These are phyloP conservation scores for Megamerina dolium DNA, from an alignment of 2,888 invertebrate genomes.

Conservation along the genomic window DNA sequence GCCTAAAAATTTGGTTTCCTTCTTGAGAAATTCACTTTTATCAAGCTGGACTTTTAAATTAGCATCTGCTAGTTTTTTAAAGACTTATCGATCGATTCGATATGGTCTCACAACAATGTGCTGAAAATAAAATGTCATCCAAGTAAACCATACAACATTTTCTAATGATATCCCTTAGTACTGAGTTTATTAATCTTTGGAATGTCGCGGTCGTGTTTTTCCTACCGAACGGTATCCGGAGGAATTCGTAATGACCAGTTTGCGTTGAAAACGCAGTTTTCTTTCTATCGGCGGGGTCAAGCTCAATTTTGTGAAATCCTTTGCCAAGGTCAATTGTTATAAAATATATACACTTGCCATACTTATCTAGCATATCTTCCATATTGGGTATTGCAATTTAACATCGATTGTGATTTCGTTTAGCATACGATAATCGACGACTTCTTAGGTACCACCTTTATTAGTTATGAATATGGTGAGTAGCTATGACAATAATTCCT, in stretches of 20 bases:
- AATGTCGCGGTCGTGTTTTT: too few species aligned
- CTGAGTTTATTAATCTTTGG: too few species aligned
- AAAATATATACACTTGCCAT: slow-evolving; percentile 1
- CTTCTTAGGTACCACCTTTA: not conserved
- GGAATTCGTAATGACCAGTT: not conserved
- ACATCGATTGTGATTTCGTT: not conserved
- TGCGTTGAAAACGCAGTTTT: not conserved
- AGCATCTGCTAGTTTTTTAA: not conserved
- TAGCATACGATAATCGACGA: too few species aligned
- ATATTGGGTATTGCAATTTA: slow-evolving; percentile 1
- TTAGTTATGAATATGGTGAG: slow-evolving; percentile 1
- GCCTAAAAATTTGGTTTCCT: not conserved
- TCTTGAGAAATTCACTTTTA: not conserved
- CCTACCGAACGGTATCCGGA: too few species aligned
- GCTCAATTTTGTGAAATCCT: slow-evolving; percentile 2
- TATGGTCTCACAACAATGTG: too few species aligned
- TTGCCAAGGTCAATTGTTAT: slow-evolving; percentile 3
- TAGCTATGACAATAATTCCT: slow-evolving; percentile 1
- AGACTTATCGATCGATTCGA: too few species aligned
- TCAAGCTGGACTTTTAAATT: not conserved
- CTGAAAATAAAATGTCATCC: not conserved
- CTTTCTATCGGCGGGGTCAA: not conserved
- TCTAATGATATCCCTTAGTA: not conserved
- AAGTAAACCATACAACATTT: too few species aligned
- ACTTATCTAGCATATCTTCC: slow-evolving; percentile 6